phyloP scores from a whole-genome alignment of 2,113 vertebrate species.

The Antechinus stuartii region DNA sequence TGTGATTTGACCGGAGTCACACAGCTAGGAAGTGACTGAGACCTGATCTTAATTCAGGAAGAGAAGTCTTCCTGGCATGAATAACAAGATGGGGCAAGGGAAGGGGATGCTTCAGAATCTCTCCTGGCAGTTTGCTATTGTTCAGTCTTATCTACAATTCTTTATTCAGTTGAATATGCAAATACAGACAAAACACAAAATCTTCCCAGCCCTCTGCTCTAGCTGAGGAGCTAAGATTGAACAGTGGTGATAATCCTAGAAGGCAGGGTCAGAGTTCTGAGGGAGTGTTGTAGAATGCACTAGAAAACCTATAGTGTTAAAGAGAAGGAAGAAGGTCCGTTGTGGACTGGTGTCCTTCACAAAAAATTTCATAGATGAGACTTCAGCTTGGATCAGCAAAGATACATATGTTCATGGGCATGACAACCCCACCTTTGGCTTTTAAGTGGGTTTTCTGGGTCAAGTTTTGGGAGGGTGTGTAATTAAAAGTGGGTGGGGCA shows the following conservation, averaged over 20 bases:
- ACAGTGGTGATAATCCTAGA: background rate
- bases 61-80: background rate
- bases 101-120: background rate
- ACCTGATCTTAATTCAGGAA: background rate
- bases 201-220: background rate
- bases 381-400: background rate
- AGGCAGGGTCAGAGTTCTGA: background rate
- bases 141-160: background rate
- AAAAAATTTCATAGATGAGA: background rate
- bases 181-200: background rate
- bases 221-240: background rate
- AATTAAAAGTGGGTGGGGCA: slow-evolving; percentile 60
- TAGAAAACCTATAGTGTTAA: background rate
- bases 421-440: background rate
- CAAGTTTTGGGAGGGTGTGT: slow-evolving; percentile 42
- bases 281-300: background rate
- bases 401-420: background rate
- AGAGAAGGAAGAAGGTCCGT: background rate
- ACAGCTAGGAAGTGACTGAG: no score
- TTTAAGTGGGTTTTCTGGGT: slow-evolving; percentile 59
- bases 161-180: background rate
- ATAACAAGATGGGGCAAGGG: background rate
- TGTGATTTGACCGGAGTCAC: background rate
- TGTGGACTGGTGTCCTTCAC: background rate
- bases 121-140: background rate